phyloP scores from a whole-genome alignment of 2,888 invertebrate species.

The Plusia festucae region DNA sequence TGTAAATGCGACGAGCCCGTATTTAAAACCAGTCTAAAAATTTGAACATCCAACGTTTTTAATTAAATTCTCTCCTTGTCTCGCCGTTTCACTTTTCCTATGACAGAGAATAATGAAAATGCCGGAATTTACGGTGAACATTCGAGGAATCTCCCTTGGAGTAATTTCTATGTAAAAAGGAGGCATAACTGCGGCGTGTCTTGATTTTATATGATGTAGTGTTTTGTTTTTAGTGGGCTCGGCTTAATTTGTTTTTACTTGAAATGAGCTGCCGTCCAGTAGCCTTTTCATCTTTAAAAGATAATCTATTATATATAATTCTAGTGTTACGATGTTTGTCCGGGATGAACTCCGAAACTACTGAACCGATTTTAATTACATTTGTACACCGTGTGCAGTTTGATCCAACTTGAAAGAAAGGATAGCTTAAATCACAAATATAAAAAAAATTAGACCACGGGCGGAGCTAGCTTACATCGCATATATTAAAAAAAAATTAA shows the following conservation, averaged over 20 bases:
- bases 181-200: constrained; percentile 69
- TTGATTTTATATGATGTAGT: constrained; percentile 67
- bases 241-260: constrained; percentile 23
- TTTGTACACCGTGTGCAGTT: too few relatives aligned
- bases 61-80: constrained; percentile 80
- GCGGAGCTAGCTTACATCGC: too few relatives aligned
- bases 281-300: too few relatives aligned
- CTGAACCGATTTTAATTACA: too few relatives aligned
- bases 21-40: constrained; percentile 60
- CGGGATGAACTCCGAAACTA: too few relatives aligned
- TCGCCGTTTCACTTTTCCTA: constrained; percentile 76
- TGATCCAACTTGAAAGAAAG: too few relatives aligned
- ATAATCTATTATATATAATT: too few relatives aligned
- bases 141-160: constrained; percentile 65
- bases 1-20: constrained; percentile 43
- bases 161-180: constrained; percentile 67
- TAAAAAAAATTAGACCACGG: too few relatives aligned
- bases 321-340: too few relatives aligned
- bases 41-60: constrained; percentile 68
- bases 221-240: constrained; percentile 35
- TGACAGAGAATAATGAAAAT: constrained; percentile 81
- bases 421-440: too few relatives aligned
- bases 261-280: background rate
- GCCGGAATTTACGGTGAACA: constrained; percentile 70
- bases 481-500: too few relatives aligned